These are phyloP conservation scores for Austrofundulus limnaeus DNA, from an alignment of 2,113 vertebrate genomes.

Conservation along the genomic window DNA sequence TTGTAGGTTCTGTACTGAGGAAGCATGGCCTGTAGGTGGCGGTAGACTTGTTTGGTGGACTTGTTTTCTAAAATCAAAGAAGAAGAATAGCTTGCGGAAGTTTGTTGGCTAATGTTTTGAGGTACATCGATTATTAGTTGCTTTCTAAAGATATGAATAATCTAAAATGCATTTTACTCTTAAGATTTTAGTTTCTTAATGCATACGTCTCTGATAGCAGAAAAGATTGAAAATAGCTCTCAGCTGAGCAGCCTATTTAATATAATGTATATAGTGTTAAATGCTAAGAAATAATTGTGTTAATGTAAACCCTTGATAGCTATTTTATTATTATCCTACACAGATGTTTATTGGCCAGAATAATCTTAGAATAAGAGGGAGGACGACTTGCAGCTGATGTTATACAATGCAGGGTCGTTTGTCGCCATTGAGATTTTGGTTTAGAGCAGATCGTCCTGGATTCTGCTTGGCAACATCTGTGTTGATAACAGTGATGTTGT, in stretches of 20 bases:
- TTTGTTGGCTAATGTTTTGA: background rate
- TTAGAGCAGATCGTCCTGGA: conserved; percentile 68
- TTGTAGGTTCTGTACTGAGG: too few relatives aligned
- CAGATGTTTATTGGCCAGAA: conserved; percentile 1
- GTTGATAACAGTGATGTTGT: conserved; percentile 43
- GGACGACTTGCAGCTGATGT: background rate
- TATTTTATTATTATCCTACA: background rate
- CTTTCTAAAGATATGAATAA: background rate
- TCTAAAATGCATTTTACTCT: background rate
- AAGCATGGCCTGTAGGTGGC: conserved; percentile 15
- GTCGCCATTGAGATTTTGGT: conserved; percentile 60
- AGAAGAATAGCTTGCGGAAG: conserved; percentile 35
- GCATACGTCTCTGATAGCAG: background rate
- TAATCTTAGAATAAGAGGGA: conserved; percentile 3
- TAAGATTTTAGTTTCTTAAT: too few relatives aligned
- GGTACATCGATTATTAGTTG: background rate
- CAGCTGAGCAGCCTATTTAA: background rate
- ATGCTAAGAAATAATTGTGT: background rate
- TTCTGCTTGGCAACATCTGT: conserved; percentile 71
- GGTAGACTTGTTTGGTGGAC: background rate
- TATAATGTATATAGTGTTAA: background rate
- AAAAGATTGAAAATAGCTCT: background rate
- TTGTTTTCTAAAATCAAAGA: background rate
- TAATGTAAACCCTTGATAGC: too few relatives aligned
- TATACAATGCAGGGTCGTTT: conserved; percentile 58